Evolutionary conservation across 1,140 invertebrate species (phyloP).

Genomic region (Arion vulgaris): DNA sequence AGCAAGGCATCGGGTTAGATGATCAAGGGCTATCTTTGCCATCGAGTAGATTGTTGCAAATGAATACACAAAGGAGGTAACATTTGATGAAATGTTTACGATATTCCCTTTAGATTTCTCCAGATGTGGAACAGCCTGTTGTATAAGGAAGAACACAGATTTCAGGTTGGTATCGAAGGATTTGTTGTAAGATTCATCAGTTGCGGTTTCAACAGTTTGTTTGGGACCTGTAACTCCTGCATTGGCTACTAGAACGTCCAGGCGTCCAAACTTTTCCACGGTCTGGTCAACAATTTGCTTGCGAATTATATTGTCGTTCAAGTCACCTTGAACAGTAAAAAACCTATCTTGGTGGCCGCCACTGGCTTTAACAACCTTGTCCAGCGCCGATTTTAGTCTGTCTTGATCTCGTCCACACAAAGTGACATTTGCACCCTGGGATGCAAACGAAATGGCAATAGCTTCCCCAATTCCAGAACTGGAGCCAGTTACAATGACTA

Average conservation of each 20-base stretch:
- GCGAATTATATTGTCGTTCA: neutral
- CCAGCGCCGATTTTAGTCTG: neutral
- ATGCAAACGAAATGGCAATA: constrained; percentile 2
- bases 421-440: too few species aligned
- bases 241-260: neutral
- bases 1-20: too few species aligned
- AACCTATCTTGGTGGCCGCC: neutral
- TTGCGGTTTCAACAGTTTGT: neutral
- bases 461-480: too few species aligned
- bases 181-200: neutral
- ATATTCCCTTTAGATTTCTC: neutral
- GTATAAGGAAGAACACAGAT: neutral
- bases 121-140: neutral
- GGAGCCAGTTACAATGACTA: too few species aligned
- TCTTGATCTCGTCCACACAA: too few species aligned
- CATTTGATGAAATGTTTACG: neutral
- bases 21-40: too few species aligned
- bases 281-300: constrained; percentile 11
- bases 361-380: neutral
- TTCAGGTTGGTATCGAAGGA: constrained; percentile 9
- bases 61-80: too few species aligned
- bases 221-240: neutral
- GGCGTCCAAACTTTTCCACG: neutral
- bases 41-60: too few species aligned
- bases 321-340: neutral